Percentiles rank a stretch among this genome's conserved stretches.
phyloP scores from a whole-genome alignment of 2,888 invertebrate species.

The Xestia xanthographa region DNA sequence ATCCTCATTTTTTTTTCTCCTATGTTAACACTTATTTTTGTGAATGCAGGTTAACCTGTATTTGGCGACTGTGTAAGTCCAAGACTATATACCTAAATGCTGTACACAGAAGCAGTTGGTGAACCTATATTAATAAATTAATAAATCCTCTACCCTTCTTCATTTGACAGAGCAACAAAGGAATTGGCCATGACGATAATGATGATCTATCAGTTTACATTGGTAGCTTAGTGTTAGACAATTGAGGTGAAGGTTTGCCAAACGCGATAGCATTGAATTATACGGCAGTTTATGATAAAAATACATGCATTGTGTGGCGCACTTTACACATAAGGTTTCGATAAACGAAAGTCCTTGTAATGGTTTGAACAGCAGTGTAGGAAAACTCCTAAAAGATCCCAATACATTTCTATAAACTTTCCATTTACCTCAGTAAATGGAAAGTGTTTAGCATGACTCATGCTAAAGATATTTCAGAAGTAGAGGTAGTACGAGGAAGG shows the following conservation, averaged over 20 bases:
- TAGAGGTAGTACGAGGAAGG: background rate
- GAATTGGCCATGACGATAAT: background rate
- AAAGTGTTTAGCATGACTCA: too few species aligned
- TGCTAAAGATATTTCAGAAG: background rate
- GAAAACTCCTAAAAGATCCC: background rate
- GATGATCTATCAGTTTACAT: background rate
- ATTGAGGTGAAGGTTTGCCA: slow-evolving; percentile 21
- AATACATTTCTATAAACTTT: background rate
- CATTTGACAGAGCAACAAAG: background rate
- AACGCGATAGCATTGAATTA: slow-evolving; percentile 31
- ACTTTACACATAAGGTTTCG: background rate
- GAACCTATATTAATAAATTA: too few species aligned
- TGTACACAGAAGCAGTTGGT: too few species aligned
- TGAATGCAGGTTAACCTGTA: too few species aligned
- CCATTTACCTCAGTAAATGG: too few species aligned
- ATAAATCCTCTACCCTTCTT: background rate
- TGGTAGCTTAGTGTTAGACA: background rate
- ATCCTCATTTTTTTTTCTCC: too few species aligned
- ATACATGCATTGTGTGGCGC: slow-evolving; percentile 2
- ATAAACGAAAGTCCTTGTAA: background rate
- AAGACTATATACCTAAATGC: too few species aligned
- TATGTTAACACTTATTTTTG: too few species aligned
- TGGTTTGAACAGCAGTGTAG: background rate
- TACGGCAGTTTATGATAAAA: slow-evolving; percentile 22
- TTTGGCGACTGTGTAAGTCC: too few species aligned